These are phyloP conservation scores for Redunca redunca DNA, from an alignment of 2,113 vertebrate species.

Conservation along the genomic window DNA sequence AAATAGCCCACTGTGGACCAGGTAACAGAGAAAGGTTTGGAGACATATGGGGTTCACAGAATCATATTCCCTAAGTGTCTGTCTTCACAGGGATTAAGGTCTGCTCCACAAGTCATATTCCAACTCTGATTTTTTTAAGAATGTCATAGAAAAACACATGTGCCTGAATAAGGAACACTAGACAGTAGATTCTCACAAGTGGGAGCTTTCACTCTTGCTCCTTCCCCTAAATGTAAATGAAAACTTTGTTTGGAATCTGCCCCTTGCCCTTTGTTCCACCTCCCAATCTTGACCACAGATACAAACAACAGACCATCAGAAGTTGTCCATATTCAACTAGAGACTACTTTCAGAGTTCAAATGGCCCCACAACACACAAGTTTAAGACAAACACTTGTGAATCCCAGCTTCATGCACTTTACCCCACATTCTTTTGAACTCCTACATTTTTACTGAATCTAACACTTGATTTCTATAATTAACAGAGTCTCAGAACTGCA, in stretches of 20 bases:
- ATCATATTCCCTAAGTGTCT: background rate
- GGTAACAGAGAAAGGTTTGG: background rate
- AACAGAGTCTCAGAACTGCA: background rate
- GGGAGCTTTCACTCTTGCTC: background rate
- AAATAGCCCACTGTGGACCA: background rate
- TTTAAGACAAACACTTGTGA: background rate
- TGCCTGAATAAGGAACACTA: background rate
- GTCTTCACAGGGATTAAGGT: background rate
- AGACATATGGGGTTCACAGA: background rate
- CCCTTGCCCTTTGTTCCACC: background rate
- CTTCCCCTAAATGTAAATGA: background rate
- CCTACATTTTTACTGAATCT: background rate
- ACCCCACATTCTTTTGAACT: background rate
- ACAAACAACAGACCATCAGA: background rate
- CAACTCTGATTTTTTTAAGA: background rate
- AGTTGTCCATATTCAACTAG: background rate
- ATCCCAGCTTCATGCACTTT: background rate
- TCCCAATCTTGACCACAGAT: background rate
- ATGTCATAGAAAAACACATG: background rate
- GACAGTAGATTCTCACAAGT: background rate
- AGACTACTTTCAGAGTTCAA: background rate
- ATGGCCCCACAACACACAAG: background rate
- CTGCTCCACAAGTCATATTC: background rate
- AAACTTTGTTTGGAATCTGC: background rate
- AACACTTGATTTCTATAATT: background rate